Conservation (phyloP, 1,140 invertebrate genomes). For the Drosophila micromelanica region DNA sequence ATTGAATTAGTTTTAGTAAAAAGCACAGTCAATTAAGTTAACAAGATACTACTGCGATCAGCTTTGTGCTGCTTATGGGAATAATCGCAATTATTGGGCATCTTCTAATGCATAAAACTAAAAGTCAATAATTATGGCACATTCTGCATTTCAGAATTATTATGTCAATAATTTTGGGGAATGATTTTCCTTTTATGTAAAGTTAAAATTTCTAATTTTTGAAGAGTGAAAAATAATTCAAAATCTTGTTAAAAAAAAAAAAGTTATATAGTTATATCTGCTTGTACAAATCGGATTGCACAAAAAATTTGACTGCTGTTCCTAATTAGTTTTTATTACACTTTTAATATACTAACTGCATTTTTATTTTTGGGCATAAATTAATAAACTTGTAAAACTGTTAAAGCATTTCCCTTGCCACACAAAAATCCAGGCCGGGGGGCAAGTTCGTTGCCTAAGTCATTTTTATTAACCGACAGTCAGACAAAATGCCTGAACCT, state of each 20-base stretch:
- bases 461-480: conserved; percentile 34
- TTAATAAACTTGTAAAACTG: conserved; percentile 75
- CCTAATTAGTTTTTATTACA: conserved; percentile 31
- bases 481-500: conserved; percentile 28
- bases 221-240: conserved; percentile 9
- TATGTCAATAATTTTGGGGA: too few species aligned
- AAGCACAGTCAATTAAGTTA: conserved; percentile 52
- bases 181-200: too few species aligned
- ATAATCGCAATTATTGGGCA: conserved; percentile 28
- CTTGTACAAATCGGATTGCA: neutral
- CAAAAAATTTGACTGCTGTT: neutral
- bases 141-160: too few species aligned
- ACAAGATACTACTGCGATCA: conserved; percentile 31
- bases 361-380: conserved; percentile 52
- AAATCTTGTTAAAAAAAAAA: too few species aligned
- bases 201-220: neutral
- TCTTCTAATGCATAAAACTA: too few species aligned
- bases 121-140: too few species aligned
- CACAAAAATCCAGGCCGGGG: too few species aligned
- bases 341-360: conserved; percentile 3
- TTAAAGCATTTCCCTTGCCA: conserved; percentile 59
- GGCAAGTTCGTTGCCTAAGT: conserved; percentile 60
- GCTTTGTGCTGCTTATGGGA: conserved; percentile 30
- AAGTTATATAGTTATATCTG: too few species aligned
- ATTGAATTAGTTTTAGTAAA: conserved; percentile 71